A percentile compares a stretch with the other conserved stretches of the same genome.
phyloP scores from a whole-genome alignment of 2,888 invertebrate species.

The Lepidocyrtinus sp. region DNA sequence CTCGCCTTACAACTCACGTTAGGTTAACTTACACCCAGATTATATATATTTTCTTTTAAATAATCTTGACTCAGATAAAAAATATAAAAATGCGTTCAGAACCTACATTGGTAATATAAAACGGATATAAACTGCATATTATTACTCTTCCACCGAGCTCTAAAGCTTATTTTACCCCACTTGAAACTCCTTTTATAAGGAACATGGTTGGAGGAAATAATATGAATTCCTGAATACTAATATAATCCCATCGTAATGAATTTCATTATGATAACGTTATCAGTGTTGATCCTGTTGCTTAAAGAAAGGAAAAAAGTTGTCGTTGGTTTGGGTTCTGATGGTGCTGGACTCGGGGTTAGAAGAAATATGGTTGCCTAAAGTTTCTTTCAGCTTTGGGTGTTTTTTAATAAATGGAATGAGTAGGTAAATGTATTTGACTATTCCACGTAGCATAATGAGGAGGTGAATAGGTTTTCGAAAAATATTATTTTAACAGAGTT shows the following conservation, averaged over 20 bases:
- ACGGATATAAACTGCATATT: not conserved
- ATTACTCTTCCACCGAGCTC: not conserved
- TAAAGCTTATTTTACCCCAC: no score
- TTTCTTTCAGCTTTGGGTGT: no score
- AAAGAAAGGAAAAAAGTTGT: not conserved
- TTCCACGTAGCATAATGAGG: not conserved
- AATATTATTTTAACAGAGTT: not conserved
- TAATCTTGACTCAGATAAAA: no score
- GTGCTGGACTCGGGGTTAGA: no score
- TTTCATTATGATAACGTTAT: slow-evolving; percentile 63
- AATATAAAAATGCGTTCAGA: not conserved
- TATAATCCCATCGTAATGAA: slow-evolving; percentile 60
- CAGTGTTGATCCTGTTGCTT: slow-evolving; percentile 31
- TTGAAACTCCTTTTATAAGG: slow-evolving; percentile 8
- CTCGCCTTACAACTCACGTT: not conserved
- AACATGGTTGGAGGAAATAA: slow-evolving; percentile 32
- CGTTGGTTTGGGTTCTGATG: not conserved
- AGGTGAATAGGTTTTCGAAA: not conserved
- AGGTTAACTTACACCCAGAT: not conserved
- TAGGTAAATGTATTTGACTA: slow-evolving; percentile 6
- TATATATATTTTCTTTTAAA: no score
- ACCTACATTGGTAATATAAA: not conserved
- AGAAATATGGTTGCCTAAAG: no score
- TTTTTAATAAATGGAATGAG: slow-evolving; percentile 3
- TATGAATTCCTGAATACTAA: slow-evolving; percentile 60